phyloP scores from a whole-genome alignment of 2,888 invertebrate species.

The Tetragonisca angustula region DNA sequence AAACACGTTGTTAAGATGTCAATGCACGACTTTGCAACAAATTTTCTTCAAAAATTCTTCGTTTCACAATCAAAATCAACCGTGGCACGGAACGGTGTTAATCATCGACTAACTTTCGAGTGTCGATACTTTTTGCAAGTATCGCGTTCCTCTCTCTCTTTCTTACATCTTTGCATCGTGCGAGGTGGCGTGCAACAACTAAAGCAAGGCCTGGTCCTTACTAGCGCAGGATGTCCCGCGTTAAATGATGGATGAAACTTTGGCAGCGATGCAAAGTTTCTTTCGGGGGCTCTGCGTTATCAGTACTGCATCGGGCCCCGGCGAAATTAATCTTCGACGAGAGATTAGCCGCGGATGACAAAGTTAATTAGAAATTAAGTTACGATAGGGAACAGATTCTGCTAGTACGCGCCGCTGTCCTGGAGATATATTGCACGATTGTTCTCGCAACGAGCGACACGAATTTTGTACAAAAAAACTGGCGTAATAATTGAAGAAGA shows the following conservation, averaged over 20 bases:
- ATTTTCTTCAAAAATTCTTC: too few species aligned
- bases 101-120: not conserved
- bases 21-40: too few species aligned
- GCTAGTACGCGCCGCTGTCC: not conserved
- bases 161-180: not conserved
- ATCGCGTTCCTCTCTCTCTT: not conserved
- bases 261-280: not conserved
- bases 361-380: not conserved
- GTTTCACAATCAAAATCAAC: too few species aligned
- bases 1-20: too few species aligned
- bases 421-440: not conserved
- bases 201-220: not conserved
- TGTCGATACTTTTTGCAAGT: not conserved
- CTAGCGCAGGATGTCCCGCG: not conserved
- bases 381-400: not conserved
- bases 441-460: too few species aligned
- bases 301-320: not conserved
- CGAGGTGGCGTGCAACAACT: not conserved
- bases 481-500: not conserved
- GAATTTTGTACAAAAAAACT: not conserved
- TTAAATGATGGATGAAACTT: conserved; percentile 11
- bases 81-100: too few species aligned
- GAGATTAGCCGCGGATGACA: not conserved
- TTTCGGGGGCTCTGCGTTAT: not conserved
- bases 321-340: conserved; percentile 1